Evolutionary conservation across 2,797 vertebrate species (phyloP).

Genomic region (Amniataba percoides): DNA sequence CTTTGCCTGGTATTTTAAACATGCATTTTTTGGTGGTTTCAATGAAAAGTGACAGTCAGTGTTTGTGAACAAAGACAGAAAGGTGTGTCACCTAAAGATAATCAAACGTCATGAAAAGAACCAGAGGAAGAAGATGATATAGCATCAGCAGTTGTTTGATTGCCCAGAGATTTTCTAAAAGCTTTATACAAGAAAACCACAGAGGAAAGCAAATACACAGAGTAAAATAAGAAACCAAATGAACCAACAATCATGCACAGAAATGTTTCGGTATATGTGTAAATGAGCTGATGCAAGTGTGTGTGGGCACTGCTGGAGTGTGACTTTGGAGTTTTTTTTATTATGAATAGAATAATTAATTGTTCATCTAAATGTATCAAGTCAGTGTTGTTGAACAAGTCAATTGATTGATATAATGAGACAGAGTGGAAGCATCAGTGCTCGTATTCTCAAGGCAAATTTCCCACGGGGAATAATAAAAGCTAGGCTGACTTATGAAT

Average conservation of each 20-base stretch:
- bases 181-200: neutral
- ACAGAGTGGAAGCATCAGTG: neutral
- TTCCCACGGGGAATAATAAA: conserved; percentile 35
- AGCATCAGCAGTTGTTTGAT: neutral
- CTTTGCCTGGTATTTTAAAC: neutral
- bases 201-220: neutral
- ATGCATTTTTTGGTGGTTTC: neutral
- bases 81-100: neutral
- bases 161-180: neutral
- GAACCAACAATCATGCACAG: neutral
- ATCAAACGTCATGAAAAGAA: conserved; percentile 7
- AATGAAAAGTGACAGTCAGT: neutral
- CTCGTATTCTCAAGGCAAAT: conserved; percentile 18
- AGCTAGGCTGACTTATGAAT: neutral
- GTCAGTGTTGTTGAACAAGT: conserved; percentile 36
- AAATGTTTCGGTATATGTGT: neutral
- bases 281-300: neutral
- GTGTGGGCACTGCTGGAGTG: neutral
- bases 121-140: neutral
- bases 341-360: conserved; percentile 22
- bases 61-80: neutral
- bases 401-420: conserved; percentile 25
- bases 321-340: conserved; percentile 1
- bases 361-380: conserved; percentile 30
- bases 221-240: neutral